Conservation (phyloP, 2,888 invertebrate genomes). For the Lasioglossum marginatum region DNA sequence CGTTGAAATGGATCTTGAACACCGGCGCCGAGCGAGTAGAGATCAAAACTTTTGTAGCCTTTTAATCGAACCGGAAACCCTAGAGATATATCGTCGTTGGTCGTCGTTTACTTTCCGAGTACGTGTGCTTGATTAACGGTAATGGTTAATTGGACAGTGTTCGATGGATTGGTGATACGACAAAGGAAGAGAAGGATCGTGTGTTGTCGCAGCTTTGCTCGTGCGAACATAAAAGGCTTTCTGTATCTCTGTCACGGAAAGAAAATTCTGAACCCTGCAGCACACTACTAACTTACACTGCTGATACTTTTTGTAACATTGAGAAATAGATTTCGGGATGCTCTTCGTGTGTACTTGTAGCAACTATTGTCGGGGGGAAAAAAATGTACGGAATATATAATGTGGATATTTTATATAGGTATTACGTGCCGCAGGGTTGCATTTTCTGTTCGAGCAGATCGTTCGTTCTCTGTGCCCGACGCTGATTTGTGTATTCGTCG, state of each 20-base stretch:
- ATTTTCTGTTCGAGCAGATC: not conserved
- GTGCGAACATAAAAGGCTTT: not conserved
- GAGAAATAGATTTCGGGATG: constrained; percentile 1
- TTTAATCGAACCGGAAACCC: not conserved
- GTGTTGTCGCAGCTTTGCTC: not conserved
- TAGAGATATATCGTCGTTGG: not conserved
- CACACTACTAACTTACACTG: constrained; percentile 17
- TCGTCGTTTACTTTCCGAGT: constrained; percentile 13
- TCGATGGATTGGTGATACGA: not conserved
- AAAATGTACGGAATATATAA: not conserved
- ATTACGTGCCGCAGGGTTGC: constrained; percentile 7
- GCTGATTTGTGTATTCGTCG: not conserved
- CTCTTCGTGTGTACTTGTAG: constrained; percentile 2
- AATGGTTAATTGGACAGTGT: not conserved
- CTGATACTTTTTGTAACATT: constrained; percentile 14
- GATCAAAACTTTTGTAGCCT: constrained; percentile 9
- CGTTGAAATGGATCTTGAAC: not conserved
- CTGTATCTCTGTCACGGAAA: constrained; percentile 45
- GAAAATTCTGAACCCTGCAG: constrained; percentile 3
- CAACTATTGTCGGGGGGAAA: not conserved
- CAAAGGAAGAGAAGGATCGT: not conserved
- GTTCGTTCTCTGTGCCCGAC: not conserved
- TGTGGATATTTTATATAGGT: constrained; percentile 12
- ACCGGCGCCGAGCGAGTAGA: not conserved
- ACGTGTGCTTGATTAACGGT: constrained; percentile 11